Evolutionary conservation across 92 coral and sea anemone species (phyloP), one percentile per base, ranked within the genome.

Genomic region (Galaxea fascicularis): DNA sequence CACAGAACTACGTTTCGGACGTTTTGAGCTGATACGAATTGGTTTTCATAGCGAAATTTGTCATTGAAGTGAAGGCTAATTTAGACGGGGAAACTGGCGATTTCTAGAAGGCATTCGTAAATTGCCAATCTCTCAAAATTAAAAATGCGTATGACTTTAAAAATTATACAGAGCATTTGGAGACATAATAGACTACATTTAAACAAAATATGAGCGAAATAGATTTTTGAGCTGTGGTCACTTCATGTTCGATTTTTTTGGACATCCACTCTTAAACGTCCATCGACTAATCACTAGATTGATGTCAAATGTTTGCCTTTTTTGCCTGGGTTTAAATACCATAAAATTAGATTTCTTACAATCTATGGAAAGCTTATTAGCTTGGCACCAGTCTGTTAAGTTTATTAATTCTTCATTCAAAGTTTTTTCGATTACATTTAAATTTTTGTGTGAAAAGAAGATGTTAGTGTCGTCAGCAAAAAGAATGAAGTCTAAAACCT

Each of bases 171-270:
- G 87, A 51, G 87, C 68, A 72, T 72, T 83, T 83, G 47, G 54
- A 41, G 67, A 83, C 45, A 72, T 58, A 72, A 71, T 83, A 72
- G 79, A 30, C 79, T 72, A 53, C 71, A 72, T 71, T 45, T 71
- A 54, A 58, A 66, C 63, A 80, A 45, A 80, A 67, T 80, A 66
- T 80, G 75, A 82, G 81, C 86, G 39, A 82, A 82, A 83, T 28
- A 70, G 87, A 83, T 83, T 83, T 83, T 54, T 83, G 56, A 56
- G 81, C 79, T 60, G 66, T 72, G 82, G 88, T 83, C 82, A 67
- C 31, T 4, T 73, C 66, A n/a, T 74, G 72, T 76, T 58, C 52
- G 88, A 60, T 73, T 74, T 41, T 74, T 78, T 4, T 14, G 15
- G 83, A 58, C 83, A 78, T 78, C 12, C 46, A 78, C 83, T 78